Percentiles rank a stretch among this genome's conserved stretches.
Conservation (phyloP, 2,888 invertebrate genomes). For the Melanostoma scalare region DNA sequence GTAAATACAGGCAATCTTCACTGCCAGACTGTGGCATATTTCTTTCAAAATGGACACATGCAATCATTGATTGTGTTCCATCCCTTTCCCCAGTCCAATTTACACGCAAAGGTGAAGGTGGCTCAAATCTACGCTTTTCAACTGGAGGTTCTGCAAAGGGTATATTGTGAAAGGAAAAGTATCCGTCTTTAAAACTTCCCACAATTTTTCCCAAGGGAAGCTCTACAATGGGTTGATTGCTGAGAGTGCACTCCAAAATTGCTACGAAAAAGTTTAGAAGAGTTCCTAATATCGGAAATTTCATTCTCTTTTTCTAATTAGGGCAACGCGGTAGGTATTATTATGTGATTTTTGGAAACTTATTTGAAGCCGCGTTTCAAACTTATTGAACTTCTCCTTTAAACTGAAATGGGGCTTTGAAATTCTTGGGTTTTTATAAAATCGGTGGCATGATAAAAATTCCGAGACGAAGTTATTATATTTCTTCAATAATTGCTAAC, state of each 20-base stretch:
- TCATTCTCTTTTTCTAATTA: no score
- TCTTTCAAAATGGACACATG: slow-evolving; percentile 84
- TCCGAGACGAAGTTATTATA: no score
- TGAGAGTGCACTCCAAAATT: not conserved
- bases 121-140: slow-evolving; percentile 85
- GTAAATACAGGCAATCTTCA: slow-evolving; percentile 56
- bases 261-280: not conserved
- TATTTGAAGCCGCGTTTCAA: no score
- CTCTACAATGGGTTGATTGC: slow-evolving; percentile 73
- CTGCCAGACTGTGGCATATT: slow-evolving; percentile 9
- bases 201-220: slow-evolving; percentile 76
- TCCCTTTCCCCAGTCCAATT: slow-evolving; percentile 76
- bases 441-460: no score
- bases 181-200: slow-evolving; percentile 77
- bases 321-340: no score
- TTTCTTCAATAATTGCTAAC: no score
- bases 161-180: slow-evolving; percentile 86
- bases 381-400: no score
- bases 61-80: slow-evolving; percentile 84
- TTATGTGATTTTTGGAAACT: no score
- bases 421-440: no score
- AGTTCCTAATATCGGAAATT: not conserved
- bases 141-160: slow-evolving; percentile 87
- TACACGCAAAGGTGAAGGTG: slow-evolving; percentile 74
- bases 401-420: no score